phyloP scores from a whole-genome alignment of 2,888 invertebrate genomes.

The Brenthis hecate region DNA sequence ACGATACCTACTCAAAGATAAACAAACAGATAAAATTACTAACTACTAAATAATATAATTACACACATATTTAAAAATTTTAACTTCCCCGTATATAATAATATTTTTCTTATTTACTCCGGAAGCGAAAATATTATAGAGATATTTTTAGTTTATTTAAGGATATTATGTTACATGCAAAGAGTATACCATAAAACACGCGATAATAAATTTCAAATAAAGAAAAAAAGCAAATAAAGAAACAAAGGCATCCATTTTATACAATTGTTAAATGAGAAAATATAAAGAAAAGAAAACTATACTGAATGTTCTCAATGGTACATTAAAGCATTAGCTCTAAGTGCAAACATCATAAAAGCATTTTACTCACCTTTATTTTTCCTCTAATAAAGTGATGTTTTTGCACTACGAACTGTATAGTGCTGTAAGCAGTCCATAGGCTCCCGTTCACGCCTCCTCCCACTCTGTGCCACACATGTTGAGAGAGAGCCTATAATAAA shows the following conservation, averaged over 20 bases:
- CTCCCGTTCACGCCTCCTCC: conserved; percentile 62
- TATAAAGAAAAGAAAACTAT: neutral
- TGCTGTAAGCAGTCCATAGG: conserved; percentile 72
- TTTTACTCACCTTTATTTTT: conserved; percentile 62
- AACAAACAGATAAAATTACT: too few species aligned
- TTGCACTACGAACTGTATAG: conserved; percentile 72
- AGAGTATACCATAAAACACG: neutral
- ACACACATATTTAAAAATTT: too few species aligned
- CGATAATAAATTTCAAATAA: neutral
- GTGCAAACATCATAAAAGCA: neutral
- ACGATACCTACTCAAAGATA: too few species aligned
- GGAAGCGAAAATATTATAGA: too few species aligned
- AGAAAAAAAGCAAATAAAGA: neutral
- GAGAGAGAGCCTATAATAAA: conserved; percentile 61
- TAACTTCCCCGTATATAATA: too few species aligned
- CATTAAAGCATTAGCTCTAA: neutral
- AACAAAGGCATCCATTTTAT: neutral
- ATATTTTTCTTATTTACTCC: too few species aligned
- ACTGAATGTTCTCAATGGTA: neutral
- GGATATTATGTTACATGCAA: too few species aligned
- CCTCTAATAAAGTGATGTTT: conserved; percentile 70
- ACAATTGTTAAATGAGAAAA: neutral
- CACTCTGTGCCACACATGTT: conserved; percentile 73
- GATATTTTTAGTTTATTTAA: too few species aligned
- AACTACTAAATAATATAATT: too few species aligned